Evolutionary conservation across 2,113 vertebrate genomes (phyloP).

Genomic region (Pachycephala philippinensis): DNA sequence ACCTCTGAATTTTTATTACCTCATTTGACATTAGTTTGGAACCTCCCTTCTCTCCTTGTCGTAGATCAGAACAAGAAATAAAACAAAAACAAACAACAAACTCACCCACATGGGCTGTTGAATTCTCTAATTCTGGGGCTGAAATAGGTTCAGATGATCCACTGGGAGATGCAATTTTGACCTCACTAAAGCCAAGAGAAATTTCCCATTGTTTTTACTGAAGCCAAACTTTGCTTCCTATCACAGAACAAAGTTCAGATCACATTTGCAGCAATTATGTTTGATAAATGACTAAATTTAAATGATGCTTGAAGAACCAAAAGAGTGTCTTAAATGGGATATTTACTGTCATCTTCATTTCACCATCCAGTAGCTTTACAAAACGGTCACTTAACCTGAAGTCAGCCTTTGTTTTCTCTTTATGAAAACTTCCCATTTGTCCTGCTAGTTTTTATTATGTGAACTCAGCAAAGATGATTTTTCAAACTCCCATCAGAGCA

Average conservation of each 20-base stretch:
- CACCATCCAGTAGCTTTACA: background rate
- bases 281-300: background rate
- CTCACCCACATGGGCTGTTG: background rate
- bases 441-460: constrained; percentile 21
- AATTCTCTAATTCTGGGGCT: background rate
- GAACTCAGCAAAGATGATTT: constrained; percentile 29
- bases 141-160: background rate
- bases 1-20: background rate
- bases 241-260: background rate
- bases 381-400: background rate
- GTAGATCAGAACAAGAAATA: background rate
- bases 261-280: background rate
- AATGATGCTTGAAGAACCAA: background rate
- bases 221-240: background rate
- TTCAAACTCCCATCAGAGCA: constrained; percentile 53
- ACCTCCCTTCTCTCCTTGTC: background rate
- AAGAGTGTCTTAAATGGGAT: background rate
- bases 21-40: background rate
- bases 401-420: background rate
- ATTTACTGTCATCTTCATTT: background rate
- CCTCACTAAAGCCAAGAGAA: background rate
- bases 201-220: background rate
- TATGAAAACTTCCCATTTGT: constrained; percentile 9
- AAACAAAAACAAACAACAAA: background rate
- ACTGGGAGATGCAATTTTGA: background rate